A percentile compares a stretch with the other conserved stretches of the same genome.
Evolutionary conservation across 1,140 invertebrate species (phyloP).

Genomic region (Scaptomyza pallida): DNA sequence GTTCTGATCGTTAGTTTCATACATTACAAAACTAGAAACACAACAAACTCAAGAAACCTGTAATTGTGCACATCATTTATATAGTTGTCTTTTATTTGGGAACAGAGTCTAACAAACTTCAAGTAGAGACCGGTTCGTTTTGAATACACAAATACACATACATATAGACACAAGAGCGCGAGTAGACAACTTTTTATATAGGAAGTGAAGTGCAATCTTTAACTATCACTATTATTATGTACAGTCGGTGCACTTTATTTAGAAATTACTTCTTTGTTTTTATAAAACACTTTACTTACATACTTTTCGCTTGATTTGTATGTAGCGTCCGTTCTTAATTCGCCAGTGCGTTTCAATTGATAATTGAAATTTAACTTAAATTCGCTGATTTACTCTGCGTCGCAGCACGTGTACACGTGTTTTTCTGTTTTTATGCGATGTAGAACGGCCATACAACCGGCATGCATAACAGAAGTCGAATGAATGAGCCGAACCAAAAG

Average conservation of each 20-base stretch:
- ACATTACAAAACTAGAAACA: too few relatives aligned
- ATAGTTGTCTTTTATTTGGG: too few relatives aligned
- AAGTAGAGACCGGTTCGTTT: too few relatives aligned
- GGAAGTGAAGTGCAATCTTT: too few relatives aligned
- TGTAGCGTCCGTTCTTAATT: background rate
- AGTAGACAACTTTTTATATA: too few relatives aligned
- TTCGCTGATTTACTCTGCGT: background rate
- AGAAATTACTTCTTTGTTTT: too few relatives aligned
- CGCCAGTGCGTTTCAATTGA: background rate
- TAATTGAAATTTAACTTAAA: slow-evolving; percentile 4
- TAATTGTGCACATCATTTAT: too few relatives aligned
- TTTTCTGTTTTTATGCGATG: slow-evolving; percentile 4
- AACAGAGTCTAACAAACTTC: too few relatives aligned
- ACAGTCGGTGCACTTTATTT: too few relatives aligned
- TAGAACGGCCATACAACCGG: slow-evolving; percentile 13
- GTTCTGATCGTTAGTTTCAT: too few relatives aligned
- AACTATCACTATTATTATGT: too few relatives aligned
- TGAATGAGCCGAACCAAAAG: background rate
- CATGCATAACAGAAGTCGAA: slow-evolving; percentile 11
- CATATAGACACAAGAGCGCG: background rate
- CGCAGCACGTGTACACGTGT: slow-evolving; percentile 22
- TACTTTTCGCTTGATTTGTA: background rate
- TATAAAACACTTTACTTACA: slow-evolving; percentile 8
- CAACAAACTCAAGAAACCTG: too few relatives aligned
- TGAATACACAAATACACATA: background rate